phyloP scores from a whole-genome alignment of 2,888 invertebrate genomes.

The Prenolepis imparis region DNA sequence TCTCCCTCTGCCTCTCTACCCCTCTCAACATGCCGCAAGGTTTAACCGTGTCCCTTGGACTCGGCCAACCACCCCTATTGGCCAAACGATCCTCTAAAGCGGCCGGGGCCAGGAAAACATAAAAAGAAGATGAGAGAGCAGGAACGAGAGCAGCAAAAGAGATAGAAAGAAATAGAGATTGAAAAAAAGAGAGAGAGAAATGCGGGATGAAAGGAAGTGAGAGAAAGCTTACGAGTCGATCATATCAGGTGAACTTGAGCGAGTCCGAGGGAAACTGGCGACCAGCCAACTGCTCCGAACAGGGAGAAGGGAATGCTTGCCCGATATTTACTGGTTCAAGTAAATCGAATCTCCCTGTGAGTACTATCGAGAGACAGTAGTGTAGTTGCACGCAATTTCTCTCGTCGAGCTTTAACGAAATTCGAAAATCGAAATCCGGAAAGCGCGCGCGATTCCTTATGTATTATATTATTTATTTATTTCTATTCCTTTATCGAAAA shows the following conservation, averaged over 20 bases:
- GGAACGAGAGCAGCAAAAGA: constrained; percentile 33
- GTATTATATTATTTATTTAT: background rate
- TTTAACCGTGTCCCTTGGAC: constrained; percentile 62
- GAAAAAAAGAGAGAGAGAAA: background rate
- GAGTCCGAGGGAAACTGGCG: constrained; percentile 74
- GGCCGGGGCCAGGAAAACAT: constrained; percentile 60
- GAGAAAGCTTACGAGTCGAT: constrained; percentile 71
- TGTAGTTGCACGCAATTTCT: background rate
- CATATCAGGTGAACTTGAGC: constrained; percentile 75
- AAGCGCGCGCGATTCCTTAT: background rate
- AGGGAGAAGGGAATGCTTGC: constrained; percentile 68
- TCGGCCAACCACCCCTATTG: constrained; percentile 76
- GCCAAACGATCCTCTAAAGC: constrained; percentile 71
- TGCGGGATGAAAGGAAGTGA: constrained; percentile 21
- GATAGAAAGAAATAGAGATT: background rate
- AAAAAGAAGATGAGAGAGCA: constrained; percentile 64
- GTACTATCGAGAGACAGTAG: constrained; percentile 31
- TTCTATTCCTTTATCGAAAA: background rate
- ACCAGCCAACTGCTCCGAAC: constrained; percentile 70
- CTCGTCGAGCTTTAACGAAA: background rate
- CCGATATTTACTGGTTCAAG: constrained; percentile 75
- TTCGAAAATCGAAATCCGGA: background rate
- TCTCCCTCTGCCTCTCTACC: constrained; percentile 6
- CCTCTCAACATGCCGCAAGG: constrained; percentile 63
- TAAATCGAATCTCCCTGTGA: constrained; percentile 58